Evolutionary conservation across 2,888 invertebrate species (phyloP).

Genomic region (Escarpia spicata): DNA sequence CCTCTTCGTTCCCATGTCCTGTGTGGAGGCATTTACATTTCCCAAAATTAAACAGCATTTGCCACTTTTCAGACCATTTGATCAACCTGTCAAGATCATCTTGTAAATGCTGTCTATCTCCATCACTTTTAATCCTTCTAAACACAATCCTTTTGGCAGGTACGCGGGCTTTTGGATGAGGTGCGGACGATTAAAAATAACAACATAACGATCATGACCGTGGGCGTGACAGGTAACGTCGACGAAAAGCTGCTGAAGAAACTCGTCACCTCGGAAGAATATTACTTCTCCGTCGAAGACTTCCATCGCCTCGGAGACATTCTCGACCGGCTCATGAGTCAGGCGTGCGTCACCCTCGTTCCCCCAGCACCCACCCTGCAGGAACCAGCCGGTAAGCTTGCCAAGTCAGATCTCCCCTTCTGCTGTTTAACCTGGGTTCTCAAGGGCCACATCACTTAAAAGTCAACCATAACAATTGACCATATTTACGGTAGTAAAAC

Average conservation of each 20-base stretch:
- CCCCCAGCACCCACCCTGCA: background rate
- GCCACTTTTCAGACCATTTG: too few species aligned
- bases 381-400: background rate
- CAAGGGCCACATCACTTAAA: too few species aligned
- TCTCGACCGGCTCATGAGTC: background rate
- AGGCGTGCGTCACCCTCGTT: background rate
- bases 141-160: too few species aligned
- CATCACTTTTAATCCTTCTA: too few species aligned
- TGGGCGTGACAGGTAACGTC: slow-evolving; percentile 36
- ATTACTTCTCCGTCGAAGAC: background rate
- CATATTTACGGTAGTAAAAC: too few species aligned
- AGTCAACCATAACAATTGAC: too few species aligned
- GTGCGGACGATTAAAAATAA: slow-evolving; percentile 26
- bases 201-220: slow-evolving; percentile 27
- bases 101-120: too few species aligned
- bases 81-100: too few species aligned
- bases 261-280: background rate
- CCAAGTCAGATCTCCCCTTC: background rate
- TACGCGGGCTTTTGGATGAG: slow-evolving; percentile 26
- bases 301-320: background rate
- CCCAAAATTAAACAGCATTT: too few species aligned
- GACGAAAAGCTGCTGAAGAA: background rate
- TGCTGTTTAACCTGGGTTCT: too few species aligned
- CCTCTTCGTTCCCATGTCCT: too few species aligned
- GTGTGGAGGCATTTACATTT: too few species aligned